A percentile compares a stretch with the other conserved stretches of the same genome.
Conservation (phyloP, 1,140 invertebrate genomes). For the Acromyrmex charruanus region DNA sequence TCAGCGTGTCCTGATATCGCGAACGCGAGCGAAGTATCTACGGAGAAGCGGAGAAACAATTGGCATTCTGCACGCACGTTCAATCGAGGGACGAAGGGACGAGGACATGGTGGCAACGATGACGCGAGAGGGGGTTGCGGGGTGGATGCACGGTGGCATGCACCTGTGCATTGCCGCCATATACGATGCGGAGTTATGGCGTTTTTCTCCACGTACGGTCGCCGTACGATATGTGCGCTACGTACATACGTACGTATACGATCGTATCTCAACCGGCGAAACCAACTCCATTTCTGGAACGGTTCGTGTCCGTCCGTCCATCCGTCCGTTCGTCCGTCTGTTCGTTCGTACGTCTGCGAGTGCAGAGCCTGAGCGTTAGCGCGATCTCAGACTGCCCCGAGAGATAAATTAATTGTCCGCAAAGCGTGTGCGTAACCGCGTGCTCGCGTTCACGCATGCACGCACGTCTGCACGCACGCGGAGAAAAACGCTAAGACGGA, state of each 20-base stretch:
- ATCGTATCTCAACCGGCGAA: slow-evolving; percentile 84
- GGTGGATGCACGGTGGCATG: slow-evolving; percentile 75
- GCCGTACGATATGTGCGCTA: slow-evolving; percentile 61
- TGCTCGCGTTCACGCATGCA: slow-evolving; percentile 38
- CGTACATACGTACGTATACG: slow-evolving; percentile 67
- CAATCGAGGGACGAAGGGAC: slow-evolving; percentile 73
- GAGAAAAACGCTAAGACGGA: slow-evolving; percentile 25
- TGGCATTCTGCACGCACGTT: slow-evolving; percentile 79
- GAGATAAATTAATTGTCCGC: slow-evolving; percentile 82
- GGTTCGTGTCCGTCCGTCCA: slow-evolving; percentile 55
- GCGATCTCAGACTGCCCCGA: slow-evolving; percentile 66
- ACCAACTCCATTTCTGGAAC: slow-evolving; percentile 85
- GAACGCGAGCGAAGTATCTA: slow-evolving; percentile 2
- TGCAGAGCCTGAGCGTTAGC: slow-evolving; percentile 44
- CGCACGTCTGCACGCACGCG: slow-evolving; percentile 27
- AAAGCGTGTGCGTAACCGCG: slow-evolving; percentile 61
- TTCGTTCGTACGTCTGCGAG: slow-evolving; percentile 33
- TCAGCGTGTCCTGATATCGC: slow-evolving; percentile 31
- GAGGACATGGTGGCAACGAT: slow-evolving; percentile 65
- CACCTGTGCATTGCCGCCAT: slow-evolving; percentile 85
- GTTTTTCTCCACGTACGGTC: slow-evolving; percentile 80
- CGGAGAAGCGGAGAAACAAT: slow-evolving; percentile 74
- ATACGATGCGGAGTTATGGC: slow-evolving; percentile 84
- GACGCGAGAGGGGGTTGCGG: slow-evolving; percentile 56
- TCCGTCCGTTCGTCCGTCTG: slow-evolving; percentile 44